Evolutionary conservation across 2,113 vertebrate genomes (phyloP), one percentile per base, ranked within the genome.

Genomic region (Colaptes auratus): DNA sequence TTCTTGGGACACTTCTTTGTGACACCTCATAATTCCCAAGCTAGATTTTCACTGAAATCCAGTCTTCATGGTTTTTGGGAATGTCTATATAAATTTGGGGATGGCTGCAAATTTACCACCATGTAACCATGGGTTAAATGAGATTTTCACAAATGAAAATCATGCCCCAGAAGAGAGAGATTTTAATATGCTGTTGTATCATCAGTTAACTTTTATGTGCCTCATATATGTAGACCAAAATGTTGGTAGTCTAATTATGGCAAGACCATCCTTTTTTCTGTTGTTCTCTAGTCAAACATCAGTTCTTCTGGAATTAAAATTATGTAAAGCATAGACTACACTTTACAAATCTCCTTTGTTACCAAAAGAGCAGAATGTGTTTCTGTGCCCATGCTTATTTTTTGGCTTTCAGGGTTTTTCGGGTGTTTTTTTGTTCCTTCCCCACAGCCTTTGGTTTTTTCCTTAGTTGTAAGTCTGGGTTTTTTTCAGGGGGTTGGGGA

Each of bases 401-500:
- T 75, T 20, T 84, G 58, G 11, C 19, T 70, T 39, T 18, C n/a
- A n/a, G 36, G 63, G 30, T 30, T 35, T 28, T 8, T 12, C n/a
- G n/a, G n/a, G n/a, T n/a, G n/a, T 7, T 15, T 46, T 60, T 81
- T 86, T 67, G 8, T 46, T 18, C 20, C 42, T 52, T 87, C 25
- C 64, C 20, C 33, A 60, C 12, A 82, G 36, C 18, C 71, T 94
- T 84, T 87, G 24, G 35, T 84, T 75, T 89, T 78, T 69, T 12
- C 71, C 12, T 60, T 64, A 30, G 15, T 6, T 72, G 17, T 88
- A 16, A 20, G 23, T 82, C 84, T 46, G 28, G 7, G 9, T 3
- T 3, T 72, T 71, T 67, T 70, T 52, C 27, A 9, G 8, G 36
- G 6, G 2, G 0, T 42, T 42, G 2, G 2, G 4, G 24, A 42